Conservation (phyloP, 2,888 invertebrate species). For the Drosophila crucigera region DNA sequence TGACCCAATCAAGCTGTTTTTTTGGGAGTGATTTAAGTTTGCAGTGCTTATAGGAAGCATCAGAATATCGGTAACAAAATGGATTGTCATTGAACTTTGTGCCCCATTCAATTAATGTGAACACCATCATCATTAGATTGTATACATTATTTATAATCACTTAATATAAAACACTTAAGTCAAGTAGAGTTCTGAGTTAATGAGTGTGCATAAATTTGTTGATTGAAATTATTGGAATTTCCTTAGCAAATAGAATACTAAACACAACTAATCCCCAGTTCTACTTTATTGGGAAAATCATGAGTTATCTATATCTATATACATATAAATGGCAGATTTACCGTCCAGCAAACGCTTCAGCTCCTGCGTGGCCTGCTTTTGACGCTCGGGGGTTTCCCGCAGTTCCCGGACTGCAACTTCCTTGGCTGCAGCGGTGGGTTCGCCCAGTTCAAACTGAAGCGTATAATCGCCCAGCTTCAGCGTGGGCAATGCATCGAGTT, state of each 20-base stretch:
- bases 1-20: not conserved
- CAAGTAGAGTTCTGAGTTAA: not conserved
- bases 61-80: no score
- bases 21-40: not conserved
- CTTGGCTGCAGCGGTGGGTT: slow-evolving; percentile 87
- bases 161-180: not conserved
- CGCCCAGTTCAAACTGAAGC: slow-evolving; percentile 88
- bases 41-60: no score
- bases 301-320: not conserved
- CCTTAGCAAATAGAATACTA: no score
- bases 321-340: slow-evolving; percentile 71
- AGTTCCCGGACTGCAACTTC: slow-evolving; percentile 90
- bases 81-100: not conserved
- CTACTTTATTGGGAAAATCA: not conserved
- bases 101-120: no score
- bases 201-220: not conserved
- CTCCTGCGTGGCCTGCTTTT: slow-evolving; percentile 87
- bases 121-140: not conserved
- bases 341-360: slow-evolving; percentile 88
- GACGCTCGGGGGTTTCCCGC: slow-evolving; percentile 90
- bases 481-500: slow-evolving; percentile 88
- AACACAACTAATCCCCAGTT: not conserved
- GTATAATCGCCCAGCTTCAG: slow-evolving; percentile 88
- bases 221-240: not conserved
- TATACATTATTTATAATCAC: not conserved